Evolutionary conservation across 2,888 invertebrate species (phyloP).

Genomic region (Drosophila aldrichi): DNA sequence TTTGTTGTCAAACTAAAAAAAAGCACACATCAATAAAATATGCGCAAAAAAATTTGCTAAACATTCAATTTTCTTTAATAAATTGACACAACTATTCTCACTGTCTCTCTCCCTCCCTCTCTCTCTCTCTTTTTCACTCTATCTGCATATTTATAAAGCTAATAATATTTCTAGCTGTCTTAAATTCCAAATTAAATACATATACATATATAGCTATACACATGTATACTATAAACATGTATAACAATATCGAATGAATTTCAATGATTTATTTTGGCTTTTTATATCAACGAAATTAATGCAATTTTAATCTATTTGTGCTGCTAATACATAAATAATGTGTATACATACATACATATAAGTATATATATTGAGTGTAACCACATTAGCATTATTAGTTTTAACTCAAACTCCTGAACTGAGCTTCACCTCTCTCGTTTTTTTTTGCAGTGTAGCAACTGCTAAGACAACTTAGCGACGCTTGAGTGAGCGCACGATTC

Average conservation of each 20-base stretch:
- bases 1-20: slow-evolving; percentile 15
- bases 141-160: not conserved
- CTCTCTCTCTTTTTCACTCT: too few species aligned
- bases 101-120: not conserved
- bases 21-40: not conserved
- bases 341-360: not conserved
- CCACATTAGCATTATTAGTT: slow-evolving; percentile 14
- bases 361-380: not conserved
- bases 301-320: not conserved
- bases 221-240: too few species aligned
- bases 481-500: slow-evolving; percentile 75
- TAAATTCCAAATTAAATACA: slow-evolving; percentile 1
- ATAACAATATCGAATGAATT: too few species aligned
- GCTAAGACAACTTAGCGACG: slow-evolving; percentile 75
- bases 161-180: not conserved
- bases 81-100: not conserved
- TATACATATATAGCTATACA: too few species aligned
- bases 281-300: not conserved
- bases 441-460: slow-evolving; percentile 64
- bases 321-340: not conserved
- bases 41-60: not conserved
- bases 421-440: slow-evolving; percentile 30
- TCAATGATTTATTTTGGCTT: not conserved
- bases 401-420: not conserved
- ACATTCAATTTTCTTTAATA: slow-evolving; percentile 1